A percentile compares a stretch with the other conserved stretches of the same genome.
phyloP scores from a whole-genome alignment of 2,888 invertebrate genomes.

The Bembecia ichneumoniformis region DNA sequence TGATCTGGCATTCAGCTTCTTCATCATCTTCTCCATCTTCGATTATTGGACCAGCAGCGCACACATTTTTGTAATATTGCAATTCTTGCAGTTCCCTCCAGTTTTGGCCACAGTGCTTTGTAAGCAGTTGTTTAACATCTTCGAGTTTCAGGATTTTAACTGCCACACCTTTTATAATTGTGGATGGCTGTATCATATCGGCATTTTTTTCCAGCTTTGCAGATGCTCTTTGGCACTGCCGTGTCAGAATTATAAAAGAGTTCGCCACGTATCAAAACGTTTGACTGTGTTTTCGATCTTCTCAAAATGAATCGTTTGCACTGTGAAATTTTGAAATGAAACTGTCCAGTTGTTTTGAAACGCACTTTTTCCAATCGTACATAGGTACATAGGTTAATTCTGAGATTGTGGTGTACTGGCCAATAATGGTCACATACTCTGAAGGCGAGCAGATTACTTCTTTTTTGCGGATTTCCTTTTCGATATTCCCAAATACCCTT shows the following conservation, averaged over 20 bases:
- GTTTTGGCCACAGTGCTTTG: not conserved
- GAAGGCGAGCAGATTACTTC: constrained; percentile 2
- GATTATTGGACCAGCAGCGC: not conserved
- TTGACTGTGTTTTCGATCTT: constrained; percentile 1
- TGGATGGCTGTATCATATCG: not conserved
- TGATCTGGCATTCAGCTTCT: not conserved
- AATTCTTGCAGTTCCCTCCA: not conserved
- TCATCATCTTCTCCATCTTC: not conserved
- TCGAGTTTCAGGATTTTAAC: constrained; percentile 1
- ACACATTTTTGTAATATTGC: not conserved
- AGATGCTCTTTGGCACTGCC: no score
- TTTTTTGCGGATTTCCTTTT: not conserved
- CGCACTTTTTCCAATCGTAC: constrained; percentile 2
- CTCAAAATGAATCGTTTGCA: constrained; percentile 3
- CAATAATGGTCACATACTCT: constrained; percentile 3
- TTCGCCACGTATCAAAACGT: no score
- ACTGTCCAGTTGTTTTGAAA: constrained; percentile 5
- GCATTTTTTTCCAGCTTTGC: not conserved
- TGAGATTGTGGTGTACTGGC: constrained; percentile 4
- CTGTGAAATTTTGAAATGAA: constrained; percentile 6
- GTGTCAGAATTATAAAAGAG: no score
- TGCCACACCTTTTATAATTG: not conserved
- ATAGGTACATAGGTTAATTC: constrained; percentile 2
- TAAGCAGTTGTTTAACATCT: not conserved
- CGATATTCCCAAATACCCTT: no score